A percentile compares a stretch with the other conserved stretches of the same genome.
Conservation (phyloP, 2,113 vertebrate species). For the Bubalus kerabau region DNA sequence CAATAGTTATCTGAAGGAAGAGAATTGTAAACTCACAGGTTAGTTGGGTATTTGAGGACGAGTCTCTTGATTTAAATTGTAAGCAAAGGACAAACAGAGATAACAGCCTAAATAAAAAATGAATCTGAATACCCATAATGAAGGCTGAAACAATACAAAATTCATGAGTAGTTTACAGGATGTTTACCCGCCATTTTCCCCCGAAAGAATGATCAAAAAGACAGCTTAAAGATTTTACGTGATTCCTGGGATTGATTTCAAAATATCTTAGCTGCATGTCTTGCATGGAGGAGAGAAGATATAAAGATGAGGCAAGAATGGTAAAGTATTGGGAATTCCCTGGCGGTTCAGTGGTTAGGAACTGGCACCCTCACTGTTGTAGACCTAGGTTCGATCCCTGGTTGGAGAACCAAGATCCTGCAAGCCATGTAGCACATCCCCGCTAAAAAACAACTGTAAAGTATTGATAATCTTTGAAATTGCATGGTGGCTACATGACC, state of each 20-base stretch:
- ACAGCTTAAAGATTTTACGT: background rate
- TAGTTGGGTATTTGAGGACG: background rate
- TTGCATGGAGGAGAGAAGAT: background rate
- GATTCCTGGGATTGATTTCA: background rate
- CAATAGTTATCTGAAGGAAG: background rate
- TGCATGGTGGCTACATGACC: background rate
- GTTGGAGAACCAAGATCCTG: background rate
- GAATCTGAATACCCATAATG: background rate
- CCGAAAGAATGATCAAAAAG: background rate
- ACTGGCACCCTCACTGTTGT: background rate
- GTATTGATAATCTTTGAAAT: background rate
- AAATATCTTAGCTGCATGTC: background rate
- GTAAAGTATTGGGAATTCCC: background rate
- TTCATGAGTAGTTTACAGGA: background rate
- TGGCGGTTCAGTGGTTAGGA: background rate
- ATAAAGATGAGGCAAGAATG: background rate
- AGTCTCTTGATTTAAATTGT: conserved; percentile 13
- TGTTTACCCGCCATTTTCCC: background rate
- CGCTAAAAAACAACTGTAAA: background rate
- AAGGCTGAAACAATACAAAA: background rate
- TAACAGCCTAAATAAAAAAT: background rate
- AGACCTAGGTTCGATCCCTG: background rate
- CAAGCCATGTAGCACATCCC: background rate
- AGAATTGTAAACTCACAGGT: background rate
- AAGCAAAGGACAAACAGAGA: conserved; percentile 12